Conservation (phyloP, 1,140 invertebrate genomes). For the Magallana gigas region DNA sequence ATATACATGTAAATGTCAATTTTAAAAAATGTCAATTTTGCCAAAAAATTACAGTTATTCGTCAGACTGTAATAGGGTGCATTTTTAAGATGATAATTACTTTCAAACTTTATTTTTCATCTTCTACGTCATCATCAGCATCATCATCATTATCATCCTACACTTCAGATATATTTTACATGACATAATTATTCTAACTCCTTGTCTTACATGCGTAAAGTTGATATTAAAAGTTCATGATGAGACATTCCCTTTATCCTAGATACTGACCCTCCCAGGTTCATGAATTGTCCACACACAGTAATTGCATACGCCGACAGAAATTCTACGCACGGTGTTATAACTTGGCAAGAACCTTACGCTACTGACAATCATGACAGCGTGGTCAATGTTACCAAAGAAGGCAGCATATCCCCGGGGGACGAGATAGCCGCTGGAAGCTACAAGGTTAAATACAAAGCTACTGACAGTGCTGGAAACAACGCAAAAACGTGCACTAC, state of each 20-base stretch:
- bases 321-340: background rate
- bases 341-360: constrained; percentile 13
- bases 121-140: no score
- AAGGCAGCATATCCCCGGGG: background rate
- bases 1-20: background rate
- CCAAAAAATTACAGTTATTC: no score
- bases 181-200: no score
- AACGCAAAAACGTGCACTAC: constrained; percentile 42
- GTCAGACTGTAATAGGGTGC: no score
- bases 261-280: constrained; percentile 44
- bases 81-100: no score
- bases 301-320: constrained; percentile 1
- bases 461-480: constrained; percentile 30
- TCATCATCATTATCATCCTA: no score
- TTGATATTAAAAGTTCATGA: background rate
- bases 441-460: constrained; percentile 33
- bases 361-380: constrained; percentile 39
- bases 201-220: no score
- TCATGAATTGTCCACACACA: constrained; percentile 11
- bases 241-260: background rate
- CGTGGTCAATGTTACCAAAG: background rate
- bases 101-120: no score
- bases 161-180: no score
- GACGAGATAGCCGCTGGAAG: background rate
- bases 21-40: no score